A percentile compares a stretch with the other conserved stretches of the same genome.
These are phyloP conservation scores for Ia io DNA, from an alignment of 2,113 vertebrate species.

Conservation along the genomic window DNA sequence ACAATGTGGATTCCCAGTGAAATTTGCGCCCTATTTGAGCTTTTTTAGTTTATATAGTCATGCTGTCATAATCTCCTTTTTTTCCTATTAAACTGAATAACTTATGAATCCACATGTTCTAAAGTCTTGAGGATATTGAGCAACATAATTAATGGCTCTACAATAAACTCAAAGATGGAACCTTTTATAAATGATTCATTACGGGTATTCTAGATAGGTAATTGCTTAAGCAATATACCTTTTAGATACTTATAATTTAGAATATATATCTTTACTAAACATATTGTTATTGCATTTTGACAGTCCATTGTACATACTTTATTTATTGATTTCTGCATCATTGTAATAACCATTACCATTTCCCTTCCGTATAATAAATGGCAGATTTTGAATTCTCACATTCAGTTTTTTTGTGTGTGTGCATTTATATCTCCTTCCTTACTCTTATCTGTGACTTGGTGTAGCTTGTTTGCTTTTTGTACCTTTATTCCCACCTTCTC, in stretches of 20 bases:
- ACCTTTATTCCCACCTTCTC: not conserved
- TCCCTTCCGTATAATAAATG: not conserved
- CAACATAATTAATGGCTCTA: not conserved
- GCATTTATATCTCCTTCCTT: not conserved
- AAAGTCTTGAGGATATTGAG: not conserved
- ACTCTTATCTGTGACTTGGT: not conserved
- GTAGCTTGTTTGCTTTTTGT: not conserved
- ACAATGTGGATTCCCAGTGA: not conserved
- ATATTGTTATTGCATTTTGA: not conserved
- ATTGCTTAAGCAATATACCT: not conserved
- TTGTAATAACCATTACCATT: not conserved
- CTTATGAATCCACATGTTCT: not conserved
- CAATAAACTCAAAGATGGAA: not conserved
- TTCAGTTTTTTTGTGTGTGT: not conserved
- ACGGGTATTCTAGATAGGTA: not conserved
- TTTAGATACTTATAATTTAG: not conserved
- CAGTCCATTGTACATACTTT: not conserved
- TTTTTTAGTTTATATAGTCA: not conserved
- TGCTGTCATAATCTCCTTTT: not conserved
- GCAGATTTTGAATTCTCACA: not conserved
- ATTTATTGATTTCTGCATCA: not conserved
- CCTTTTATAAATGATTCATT: conserved; percentile 8
- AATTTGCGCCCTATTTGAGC: not conserved
- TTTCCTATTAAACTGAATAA: not conserved
- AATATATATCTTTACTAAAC: conserved; percentile 11